Evolutionary conservation across 1,140 invertebrate species (phyloP).

Genomic region (Helicorthomorpha holstii): DNA sequence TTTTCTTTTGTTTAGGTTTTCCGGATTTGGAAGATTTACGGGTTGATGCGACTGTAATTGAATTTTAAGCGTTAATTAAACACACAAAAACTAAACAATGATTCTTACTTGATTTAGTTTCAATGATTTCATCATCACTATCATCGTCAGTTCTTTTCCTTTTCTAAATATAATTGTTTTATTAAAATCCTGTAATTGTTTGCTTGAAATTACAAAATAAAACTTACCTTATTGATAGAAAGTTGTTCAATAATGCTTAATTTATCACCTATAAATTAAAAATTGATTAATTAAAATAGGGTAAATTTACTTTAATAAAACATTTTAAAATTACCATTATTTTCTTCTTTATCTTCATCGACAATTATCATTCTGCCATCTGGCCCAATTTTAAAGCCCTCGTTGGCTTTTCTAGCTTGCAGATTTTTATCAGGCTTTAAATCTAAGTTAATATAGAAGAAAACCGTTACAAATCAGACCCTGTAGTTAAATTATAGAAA

Average conservation of each 20-base stretch:
- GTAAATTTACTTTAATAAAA: neutral
- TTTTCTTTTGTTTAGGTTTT: neutral
- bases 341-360: neutral
- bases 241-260: neutral
- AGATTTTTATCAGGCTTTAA: too few relatives aligned
- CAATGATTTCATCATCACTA: neutral
- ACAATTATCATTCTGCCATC: neutral
- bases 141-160: neutral
- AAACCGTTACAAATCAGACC: too few relatives aligned
- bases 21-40: neutral
- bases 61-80: neutral
- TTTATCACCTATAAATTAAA: neutral
- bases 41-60: neutral
- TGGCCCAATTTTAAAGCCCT: neutral
- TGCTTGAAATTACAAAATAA: too few relatives aligned
- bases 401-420: too few relatives aligned
- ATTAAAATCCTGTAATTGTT: too few relatives aligned
- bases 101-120: neutral
- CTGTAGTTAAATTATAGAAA: too few relatives aligned
- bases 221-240: too few relatives aligned
- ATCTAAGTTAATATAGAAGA: too few relatives aligned
- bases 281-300: neutral
- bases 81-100: neutral
- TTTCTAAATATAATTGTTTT: neutral
- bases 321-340: neutral